These are phyloP conservation scores for Pseudomyrmex gracilis DNA, from an alignment of 1,140 invertebrate genomes.

Conservation along the genomic window DNA sequence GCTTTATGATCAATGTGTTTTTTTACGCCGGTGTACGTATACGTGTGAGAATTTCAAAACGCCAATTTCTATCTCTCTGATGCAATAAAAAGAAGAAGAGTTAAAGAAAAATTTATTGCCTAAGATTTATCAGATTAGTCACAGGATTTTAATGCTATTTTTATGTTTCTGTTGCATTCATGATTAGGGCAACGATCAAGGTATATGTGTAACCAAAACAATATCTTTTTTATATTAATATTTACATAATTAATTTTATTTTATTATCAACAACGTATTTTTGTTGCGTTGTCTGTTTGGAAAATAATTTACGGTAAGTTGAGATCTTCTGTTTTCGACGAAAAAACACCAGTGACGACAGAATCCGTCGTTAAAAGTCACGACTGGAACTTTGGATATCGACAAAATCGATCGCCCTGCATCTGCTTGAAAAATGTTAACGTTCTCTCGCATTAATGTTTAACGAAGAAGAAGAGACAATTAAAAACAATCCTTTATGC, in stretches of 20 bases:
- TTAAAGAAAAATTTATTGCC: not conserved
- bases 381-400: too few relatives aligned
- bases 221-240: not conserved
- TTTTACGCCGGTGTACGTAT: not conserved
- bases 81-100: not conserved
- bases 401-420: too few relatives aligned
- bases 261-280: too few relatives aligned
- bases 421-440: too few relatives aligned
- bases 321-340: too few relatives aligned
- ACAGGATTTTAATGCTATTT: not conserved
- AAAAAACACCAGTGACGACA: too few relatives aligned
- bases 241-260: not conserved
- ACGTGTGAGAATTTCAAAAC: not conserved
- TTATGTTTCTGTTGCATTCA: not conserved
- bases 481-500: too few relatives aligned
- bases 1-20: not conserved
- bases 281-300: too few relatives aligned
- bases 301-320: too few relatives aligned
- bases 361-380: too few relatives aligned
- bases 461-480: too few relatives aligned
- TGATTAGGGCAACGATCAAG: not conserved
- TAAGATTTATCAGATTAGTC: not conserved
- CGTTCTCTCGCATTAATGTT: too few relatives aligned
- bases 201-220: not conserved
- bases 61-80: not conserved